A percentile compares a stretch with the other conserved stretches of the same genome.
Conservation (phyloP, 2,113 vertebrate species). For the Romanogobio albipinnatus region DNA sequence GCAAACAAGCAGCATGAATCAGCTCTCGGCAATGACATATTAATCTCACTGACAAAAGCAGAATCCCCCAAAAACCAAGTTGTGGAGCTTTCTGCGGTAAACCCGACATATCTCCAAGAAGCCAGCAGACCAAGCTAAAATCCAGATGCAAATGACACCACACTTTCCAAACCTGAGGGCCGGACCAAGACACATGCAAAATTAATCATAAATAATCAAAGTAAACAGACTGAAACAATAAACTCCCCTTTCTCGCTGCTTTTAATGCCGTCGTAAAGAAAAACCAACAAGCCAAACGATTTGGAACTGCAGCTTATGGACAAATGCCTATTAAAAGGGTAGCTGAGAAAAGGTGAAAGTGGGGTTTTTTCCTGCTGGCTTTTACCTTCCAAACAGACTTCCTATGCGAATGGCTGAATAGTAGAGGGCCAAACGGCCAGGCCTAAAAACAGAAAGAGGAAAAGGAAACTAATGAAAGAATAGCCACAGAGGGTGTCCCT, state of each 20-base stretch:
- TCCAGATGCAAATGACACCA: slow-evolving; percentile 58
- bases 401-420: slow-evolving; percentile 49
- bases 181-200: slow-evolving; percentile 45
- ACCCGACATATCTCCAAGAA: slow-evolving; percentile 60
- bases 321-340: slow-evolving; percentile 52
- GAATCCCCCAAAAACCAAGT: slow-evolving; percentile 55
- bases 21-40: slow-evolving; percentile 68
- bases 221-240: slow-evolving; percentile 51
- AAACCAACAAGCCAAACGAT: slow-evolving; percentile 28
- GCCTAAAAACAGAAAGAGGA: slow-evolving; percentile 57
- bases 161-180: slow-evolving; percentile 59
- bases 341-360: slow-evolving; percentile 45
- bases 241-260: slow-evolving; percentile 49
- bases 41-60: slow-evolving; percentile 64
- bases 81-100: slow-evolving; percentile 48
- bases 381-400: slow-evolving; percentile 24
- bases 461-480: slow-evolving; percentile 49
- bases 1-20: slow-evolving; percentile 61
- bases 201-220: slow-evolving; percentile 57
- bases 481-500: slow-evolving; percentile 54
- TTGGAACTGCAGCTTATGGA: slow-evolving; percentile 49
- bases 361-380: slow-evolving; percentile 45
- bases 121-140: slow-evolving; percentile 61
- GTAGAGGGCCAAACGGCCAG: slow-evolving; percentile 56
- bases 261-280: slow-evolving; percentile 49